Conservation (phyloP, 2,888 invertebrate genomes). For the Nomada ruficornis region DNA sequence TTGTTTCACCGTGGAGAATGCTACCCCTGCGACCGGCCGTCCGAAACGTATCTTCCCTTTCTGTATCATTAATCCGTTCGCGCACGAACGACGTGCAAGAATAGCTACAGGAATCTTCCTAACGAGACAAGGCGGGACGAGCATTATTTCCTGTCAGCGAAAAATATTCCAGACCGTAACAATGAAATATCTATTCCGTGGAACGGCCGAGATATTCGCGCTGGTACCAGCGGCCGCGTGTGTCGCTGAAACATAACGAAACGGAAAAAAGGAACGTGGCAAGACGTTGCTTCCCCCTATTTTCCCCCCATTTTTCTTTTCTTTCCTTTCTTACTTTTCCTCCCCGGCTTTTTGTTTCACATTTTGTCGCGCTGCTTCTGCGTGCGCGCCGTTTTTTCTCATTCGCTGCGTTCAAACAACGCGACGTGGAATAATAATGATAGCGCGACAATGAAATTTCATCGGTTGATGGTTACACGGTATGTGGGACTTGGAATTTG, state of each 20-base stretch:
- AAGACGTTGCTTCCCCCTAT: conserved; percentile 7
- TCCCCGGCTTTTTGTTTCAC: neutral
- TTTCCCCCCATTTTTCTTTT: neutral
- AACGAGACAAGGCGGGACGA: conserved; percentile 54
- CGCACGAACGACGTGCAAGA: conserved; percentile 37
- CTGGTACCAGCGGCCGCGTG: neutral
- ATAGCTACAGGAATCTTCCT: conserved; percentile 43
- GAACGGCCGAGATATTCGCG: conserved; percentile 27
- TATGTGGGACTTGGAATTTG: neutral
- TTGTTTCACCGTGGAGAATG: conserved; percentile 35
- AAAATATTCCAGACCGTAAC: conserved; percentile 55
- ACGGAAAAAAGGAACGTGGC: conserved; percentile 38
- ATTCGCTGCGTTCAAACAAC: neutral
- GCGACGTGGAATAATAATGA: neutral
- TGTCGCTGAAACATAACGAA: conserved; percentile 42
- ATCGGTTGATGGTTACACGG: neutral
- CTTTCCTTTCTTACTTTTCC: neutral
- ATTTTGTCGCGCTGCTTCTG: neutral
- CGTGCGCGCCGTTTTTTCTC: neutral
- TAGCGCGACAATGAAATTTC: neutral
- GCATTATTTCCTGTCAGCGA: conserved; percentile 61
- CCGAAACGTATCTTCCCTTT: conserved; percentile 50
- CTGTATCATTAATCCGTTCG: conserved; percentile 54
- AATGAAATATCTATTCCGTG: conserved; percentile 50
- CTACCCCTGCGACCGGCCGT: conserved; percentile 26